Conservation (phyloP, 1,140 invertebrate species). For the Drosophila subobscura region DNA sequence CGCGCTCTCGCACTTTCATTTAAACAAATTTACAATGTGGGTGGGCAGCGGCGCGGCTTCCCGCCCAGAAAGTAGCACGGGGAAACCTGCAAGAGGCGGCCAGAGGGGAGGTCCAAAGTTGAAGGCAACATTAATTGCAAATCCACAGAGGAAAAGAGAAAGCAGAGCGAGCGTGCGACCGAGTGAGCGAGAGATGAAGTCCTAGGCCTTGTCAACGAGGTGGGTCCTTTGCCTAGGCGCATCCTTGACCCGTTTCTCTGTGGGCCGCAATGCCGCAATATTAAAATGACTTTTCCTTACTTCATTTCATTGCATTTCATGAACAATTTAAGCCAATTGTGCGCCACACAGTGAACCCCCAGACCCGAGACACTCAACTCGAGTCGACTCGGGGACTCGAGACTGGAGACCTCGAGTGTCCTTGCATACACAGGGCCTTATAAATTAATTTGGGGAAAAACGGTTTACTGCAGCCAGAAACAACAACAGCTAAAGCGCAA, state of each 20-base stretch:
- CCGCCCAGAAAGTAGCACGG: no score
- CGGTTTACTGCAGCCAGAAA: conserved; percentile 59
- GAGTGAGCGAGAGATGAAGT: conserved; percentile 27
- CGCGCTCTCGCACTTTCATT: conserved; percentile 78
- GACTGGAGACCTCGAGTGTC: conserved; percentile 31
- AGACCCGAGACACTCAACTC: no score
- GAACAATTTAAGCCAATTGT: conserved; percentile 82
- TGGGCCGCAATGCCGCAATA: conserved; percentile 68
- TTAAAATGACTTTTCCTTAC: conserved; percentile 80
- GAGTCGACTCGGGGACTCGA: no score
- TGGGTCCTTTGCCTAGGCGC: conserved; percentile 40
- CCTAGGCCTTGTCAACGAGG: conserved; percentile 53
- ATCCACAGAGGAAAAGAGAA: conserved; percentile 54
- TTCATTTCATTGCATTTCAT: conserved; percentile 81
- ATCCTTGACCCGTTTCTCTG: conserved; percentile 73
- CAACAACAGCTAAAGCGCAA: conserved; percentile 10
- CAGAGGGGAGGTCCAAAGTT: conserved; percentile 56
- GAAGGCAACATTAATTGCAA: conserved; percentile 82
- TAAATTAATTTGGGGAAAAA: conserved; percentile 71
- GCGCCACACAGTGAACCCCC: conserved; percentile 10
- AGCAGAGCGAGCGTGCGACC: neutral
- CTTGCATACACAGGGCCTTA: conserved; percentile 55
- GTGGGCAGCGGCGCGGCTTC: conserved; percentile 1
- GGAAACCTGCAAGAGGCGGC: conserved; percentile 9
- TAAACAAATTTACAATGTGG: conserved; percentile 73